Percentiles rank a stretch among this genome's conserved stretches.
These are phyloP conservation scores for Toxonevra muliebris DNA, from an alignment of 2,888 invertebrate species.

Conservation along the genomic window DNA sequence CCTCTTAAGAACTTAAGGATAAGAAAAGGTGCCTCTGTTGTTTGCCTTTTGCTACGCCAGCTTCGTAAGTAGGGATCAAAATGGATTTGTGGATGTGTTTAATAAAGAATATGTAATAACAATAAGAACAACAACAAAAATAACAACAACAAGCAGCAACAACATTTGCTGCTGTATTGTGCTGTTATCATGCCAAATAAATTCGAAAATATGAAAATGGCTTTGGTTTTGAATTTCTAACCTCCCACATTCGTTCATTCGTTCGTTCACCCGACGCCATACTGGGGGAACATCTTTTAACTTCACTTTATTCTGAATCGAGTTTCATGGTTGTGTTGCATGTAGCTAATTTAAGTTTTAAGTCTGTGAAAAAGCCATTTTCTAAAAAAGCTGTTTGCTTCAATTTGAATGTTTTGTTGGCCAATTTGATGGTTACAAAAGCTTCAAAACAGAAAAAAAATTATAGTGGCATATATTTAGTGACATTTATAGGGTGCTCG, in stretches of 20 bases:
- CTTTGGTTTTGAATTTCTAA: background rate
- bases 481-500: no score
- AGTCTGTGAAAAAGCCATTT: background rate
- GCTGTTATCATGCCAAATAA: background rate
- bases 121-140: background rate
- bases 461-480: no score
- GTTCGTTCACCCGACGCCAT: no score
- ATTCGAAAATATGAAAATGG: constrained; percentile 9
- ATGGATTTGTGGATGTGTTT: constrained; percentile 14
- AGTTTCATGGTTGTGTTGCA: background rate
- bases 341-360: background rate
- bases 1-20: background rate
- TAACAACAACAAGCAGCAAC: no score
- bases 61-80: constrained; percentile 5
- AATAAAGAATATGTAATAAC: constrained; percentile 4
- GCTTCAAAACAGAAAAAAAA: no score
- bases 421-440: no score
- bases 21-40: background rate
- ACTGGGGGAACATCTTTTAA: no score
- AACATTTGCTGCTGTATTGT: no score
- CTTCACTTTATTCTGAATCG: no score
- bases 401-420: no score
- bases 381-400: no score
- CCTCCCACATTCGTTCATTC: background rate
- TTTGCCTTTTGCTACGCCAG: background rate